Evolutionary conservation across 2,888 invertebrate genomes (phyloP).

Genomic region (Amphipoea oculea): DNA sequence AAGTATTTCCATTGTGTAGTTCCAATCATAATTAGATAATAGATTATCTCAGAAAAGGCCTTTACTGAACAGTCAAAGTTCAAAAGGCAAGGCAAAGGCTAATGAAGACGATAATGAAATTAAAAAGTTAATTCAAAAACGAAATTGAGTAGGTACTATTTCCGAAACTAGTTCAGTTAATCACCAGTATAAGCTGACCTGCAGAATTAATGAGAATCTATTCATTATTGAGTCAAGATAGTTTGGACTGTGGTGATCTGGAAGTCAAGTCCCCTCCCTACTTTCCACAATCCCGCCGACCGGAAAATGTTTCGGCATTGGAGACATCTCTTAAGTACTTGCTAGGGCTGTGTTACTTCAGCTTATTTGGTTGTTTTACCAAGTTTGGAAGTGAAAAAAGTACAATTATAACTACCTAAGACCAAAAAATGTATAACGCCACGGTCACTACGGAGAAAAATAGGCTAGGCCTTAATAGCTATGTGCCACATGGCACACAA

Average conservation of each 20-base stretch:
- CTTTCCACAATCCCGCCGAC: conserved; percentile 12
- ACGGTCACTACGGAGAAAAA: background rate
- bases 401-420: background rate
- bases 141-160: conserved; percentile 28
- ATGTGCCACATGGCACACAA: conserved; percentile 3
- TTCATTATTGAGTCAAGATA: conserved; percentile 8
- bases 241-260: conserved; percentile 13
- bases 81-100: conserved; percentile 2
- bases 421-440: background rate
- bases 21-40: conserved; percentile 4
- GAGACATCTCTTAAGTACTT: conserved; percentile 39
- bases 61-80: background rate
- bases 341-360: conserved; percentile 38
- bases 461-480: background rate
- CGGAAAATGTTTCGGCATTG: conserved; percentile 52
- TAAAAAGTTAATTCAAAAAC: conserved; percentile 22
- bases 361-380: background rate
- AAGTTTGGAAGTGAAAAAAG: background rate
- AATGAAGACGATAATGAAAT: conserved; percentile 10
- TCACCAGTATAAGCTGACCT: conserved; percentile 37
- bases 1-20: background rate
- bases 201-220: background rate
- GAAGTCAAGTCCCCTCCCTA: conserved; percentile 17
- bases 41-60: background rate
- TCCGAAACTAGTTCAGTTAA: conserved; percentile 35